These are phyloP conservation scores for Dexiosoma caninum DNA, from an alignment of 2,888 invertebrate genomes.

Conservation along the genomic window DNA sequence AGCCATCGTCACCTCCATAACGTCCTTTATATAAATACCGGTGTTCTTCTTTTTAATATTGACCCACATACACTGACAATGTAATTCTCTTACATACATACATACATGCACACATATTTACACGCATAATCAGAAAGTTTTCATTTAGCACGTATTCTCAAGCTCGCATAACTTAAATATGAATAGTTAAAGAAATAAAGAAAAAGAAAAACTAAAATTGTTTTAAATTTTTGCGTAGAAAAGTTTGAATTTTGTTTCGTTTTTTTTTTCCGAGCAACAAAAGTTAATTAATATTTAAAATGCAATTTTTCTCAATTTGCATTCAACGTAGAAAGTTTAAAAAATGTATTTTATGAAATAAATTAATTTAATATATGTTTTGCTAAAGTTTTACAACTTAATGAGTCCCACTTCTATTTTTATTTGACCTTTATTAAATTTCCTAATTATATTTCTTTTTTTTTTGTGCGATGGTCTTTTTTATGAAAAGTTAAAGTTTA, in stretches of 20 bases:
- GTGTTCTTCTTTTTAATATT: too few species aligned
- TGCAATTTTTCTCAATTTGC: conserved; percentile 6
- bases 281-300: conserved; percentile 7
- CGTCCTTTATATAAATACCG: too few species aligned
- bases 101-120: too few species aligned
- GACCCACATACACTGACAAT: neutral
- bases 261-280: neutral
- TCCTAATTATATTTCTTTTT: too few species aligned
- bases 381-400: too few species aligned
- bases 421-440: neutral
- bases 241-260: neutral
- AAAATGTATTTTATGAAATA: neutral
- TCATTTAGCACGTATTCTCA: neutral
- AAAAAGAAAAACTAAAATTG: neutral
- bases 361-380: neutral
- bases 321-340: neutral
- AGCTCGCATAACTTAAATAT: conserved; percentile 16
- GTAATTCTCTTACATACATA: too few species aligned
- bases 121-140: neutral
- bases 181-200: neutral
- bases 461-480: too few species aligned
- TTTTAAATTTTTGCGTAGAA: conserved; percentile 20
- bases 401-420: too few species aligned
- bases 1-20: too few species aligned
- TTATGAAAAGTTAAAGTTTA: too few species aligned